Conservation (phyloP, 2,113 vertebrate genomes). For the Odontophorus gujanensis region DNA sequence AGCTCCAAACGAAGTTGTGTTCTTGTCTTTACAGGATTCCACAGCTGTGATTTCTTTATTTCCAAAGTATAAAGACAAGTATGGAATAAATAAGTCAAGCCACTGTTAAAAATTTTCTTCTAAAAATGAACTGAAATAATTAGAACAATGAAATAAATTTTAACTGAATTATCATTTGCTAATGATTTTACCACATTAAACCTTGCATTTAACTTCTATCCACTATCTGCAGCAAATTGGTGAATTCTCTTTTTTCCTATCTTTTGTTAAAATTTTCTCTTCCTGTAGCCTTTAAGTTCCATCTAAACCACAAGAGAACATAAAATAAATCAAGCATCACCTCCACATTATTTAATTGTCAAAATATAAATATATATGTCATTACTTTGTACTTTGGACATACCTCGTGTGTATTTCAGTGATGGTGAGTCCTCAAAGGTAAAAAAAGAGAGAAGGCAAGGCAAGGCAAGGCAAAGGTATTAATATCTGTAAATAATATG, state of each 20-base stretch:
- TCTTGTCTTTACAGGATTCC: background rate
- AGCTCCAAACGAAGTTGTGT: background rate
- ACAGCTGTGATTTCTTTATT: background rate
- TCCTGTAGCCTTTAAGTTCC: background rate
- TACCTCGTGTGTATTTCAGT: background rate
- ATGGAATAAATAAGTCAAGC: background rate
- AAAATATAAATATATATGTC: background rate
- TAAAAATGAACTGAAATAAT: background rate
- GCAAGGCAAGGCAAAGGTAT: background rate
- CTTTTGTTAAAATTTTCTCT: background rate
- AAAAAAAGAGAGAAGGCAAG: background rate
- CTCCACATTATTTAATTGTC: background rate
- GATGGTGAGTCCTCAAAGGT: background rate
- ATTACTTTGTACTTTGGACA: background rate
- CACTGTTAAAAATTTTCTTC: background rate
- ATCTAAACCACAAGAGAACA: background rate
- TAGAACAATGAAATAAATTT: background rate
- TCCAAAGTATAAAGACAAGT: background rate
- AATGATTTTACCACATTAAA: background rate
- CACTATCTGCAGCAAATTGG: background rate
- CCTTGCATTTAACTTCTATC: background rate
- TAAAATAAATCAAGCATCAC: background rate
- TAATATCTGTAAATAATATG: background rate
- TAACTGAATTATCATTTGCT: background rate
- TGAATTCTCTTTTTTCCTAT: background rate